Base-by-base conservation (phyloP, 92 coral and sea anemone genomes). In the Palythoa caribaeorum region DNA sequence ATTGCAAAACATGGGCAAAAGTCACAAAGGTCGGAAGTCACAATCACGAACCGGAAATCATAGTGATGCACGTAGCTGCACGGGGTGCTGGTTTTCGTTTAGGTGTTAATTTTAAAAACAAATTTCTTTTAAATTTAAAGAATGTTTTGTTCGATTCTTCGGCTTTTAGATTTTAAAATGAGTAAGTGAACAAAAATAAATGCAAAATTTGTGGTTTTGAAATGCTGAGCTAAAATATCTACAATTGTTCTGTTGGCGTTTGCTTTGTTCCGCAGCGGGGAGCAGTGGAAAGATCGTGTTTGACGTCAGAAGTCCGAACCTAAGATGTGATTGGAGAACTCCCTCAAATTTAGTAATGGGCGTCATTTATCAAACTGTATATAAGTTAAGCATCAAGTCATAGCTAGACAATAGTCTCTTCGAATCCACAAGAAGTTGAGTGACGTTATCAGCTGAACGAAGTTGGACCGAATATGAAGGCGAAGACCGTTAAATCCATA, bases 261-360 rank as follows among this genome's bases (percentile, higher is more conserved):
- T 11, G 70, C 70, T 63, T 5, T n/a, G 37, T 63, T 1, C 3
- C 70, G 8, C 5, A 63, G 35, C 28, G 20, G 7, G 35, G 21
- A 21, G 2, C 28, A 17, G 28, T 7, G 2, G 20, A 63, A 63
- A 63, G 1, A 6, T 6, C 7, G 28, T 17, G 70, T 63, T 17
- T 63, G 70, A 63, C 70, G 70, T 63, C 70, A 63, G 19, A n/a
- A 35, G 20, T n/a, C 70, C 70, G 20, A 63, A 63, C 17, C 70
- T 9, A 16, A 21, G 8, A 17, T 8, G 6, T 63, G 70, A 63
- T 63, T 63, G 70, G 70, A 63, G 70, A 63, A 63, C 6, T 16
- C 28, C 9, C 35, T 17, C 35, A 2, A 63, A 63, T 21, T 17
- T 7, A 63, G 1, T 63, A 9, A 21, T 19, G 20, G 28, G 70